These are phyloP conservation scores for Mareca strepera DNA, from an alignment of 2,797 vertebrate genomes.

Conservation along the genomic window DNA sequence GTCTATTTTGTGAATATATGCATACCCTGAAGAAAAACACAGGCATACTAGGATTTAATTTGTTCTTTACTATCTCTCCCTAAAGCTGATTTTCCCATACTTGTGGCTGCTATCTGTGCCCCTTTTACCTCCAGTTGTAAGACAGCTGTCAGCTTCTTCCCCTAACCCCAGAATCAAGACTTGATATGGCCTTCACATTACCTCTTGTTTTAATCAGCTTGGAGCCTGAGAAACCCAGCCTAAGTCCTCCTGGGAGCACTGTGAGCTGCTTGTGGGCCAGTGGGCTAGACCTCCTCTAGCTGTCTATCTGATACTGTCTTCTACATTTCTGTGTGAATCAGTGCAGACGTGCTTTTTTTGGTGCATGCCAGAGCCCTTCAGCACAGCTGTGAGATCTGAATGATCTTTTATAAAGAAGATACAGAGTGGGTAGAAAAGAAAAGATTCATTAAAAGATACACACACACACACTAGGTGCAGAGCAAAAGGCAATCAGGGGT, in stretches of 20 bases:
- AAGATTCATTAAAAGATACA: background rate
- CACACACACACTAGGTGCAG: background rate
- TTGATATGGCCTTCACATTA: constrained; percentile 76
- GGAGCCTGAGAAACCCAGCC: constrained; percentile 77
- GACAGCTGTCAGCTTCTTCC: constrained; percentile 78
- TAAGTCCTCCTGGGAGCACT: constrained; percentile 72
- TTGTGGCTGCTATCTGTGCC: constrained; percentile 41
- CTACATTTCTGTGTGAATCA: constrained; percentile 74
- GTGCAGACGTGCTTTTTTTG: constrained; percentile 61
- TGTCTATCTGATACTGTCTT: constrained; percentile 76
- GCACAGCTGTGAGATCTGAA: constrained; percentile 64
- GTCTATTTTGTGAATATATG: background rate
- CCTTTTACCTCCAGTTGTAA: constrained; percentile 72
- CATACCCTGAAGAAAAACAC: background rate
- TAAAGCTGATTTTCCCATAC: constrained; percentile 40
- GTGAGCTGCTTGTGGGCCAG: constrained; percentile 65
- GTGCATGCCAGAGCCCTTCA: constrained; percentile 42
- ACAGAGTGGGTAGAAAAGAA: background rate
- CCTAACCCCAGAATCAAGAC: constrained; percentile 64
- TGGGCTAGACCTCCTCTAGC: constrained; percentile 68
- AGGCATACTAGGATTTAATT: constrained; percentile 3
- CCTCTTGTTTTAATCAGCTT: constrained; percentile 78
- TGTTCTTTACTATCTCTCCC: background rate
- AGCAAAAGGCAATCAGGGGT: background rate
- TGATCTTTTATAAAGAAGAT: constrained; percentile 7